These are phyloP conservation scores for Drosophila watanabei DNA, from an alignment of 1,140 invertebrate species.

Conservation along the genomic window DNA sequence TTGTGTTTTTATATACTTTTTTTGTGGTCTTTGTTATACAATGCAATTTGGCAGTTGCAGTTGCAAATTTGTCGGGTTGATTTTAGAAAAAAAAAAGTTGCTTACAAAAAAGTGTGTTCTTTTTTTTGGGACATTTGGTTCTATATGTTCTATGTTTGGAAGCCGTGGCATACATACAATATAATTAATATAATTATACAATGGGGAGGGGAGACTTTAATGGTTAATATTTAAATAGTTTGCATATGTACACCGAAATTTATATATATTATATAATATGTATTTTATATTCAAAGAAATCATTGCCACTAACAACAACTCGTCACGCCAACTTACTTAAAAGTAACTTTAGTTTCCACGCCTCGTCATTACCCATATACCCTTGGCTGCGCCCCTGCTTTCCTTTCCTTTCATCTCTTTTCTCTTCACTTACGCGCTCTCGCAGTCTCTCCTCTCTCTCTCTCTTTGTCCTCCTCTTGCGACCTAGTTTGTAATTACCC, in stretches of 20 bases:
- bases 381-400: slow-evolving; percentile 11
- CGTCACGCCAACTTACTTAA: slow-evolving; percentile 20
- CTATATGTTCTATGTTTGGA: slow-evolving; percentile 32
- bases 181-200: slow-evolving; percentile 48
- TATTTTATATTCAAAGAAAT: slow-evolving; percentile 31
- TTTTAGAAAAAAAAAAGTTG: slow-evolving; percentile 15
- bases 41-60: slow-evolving; percentile 76
- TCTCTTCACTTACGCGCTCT: slow-evolving; percentile 10
- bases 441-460: slow-evolving; percentile 43
- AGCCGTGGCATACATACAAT: slow-evolving; percentile 37
- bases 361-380: not conserved
- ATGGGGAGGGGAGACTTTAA: slow-evolving; percentile 7
- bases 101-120: slow-evolving; percentile 24
- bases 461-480: slow-evolving; percentile 4
- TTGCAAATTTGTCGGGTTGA: slow-evolving; percentile 58
- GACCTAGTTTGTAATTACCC: slow-evolving; percentile 23
- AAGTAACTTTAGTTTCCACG: slow-evolving; percentile 10
- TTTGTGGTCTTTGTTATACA: slow-evolving; percentile 57
- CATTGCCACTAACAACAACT: slow-evolving; percentile 30
- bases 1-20: slow-evolving; percentile 29
- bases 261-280: slow-evolving; percentile 24
- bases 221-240: slow-evolving; percentile 33
- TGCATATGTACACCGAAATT: slow-evolving; percentile 45
- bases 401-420: slow-evolving; percentile 1
- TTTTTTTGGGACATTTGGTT: slow-evolving; percentile 25